Evolutionary conservation across 2,113 vertebrate species (phyloP), one percentile per base, ranked within the genome.

Genomic region (Chaenocephalus aceratus): DNA sequence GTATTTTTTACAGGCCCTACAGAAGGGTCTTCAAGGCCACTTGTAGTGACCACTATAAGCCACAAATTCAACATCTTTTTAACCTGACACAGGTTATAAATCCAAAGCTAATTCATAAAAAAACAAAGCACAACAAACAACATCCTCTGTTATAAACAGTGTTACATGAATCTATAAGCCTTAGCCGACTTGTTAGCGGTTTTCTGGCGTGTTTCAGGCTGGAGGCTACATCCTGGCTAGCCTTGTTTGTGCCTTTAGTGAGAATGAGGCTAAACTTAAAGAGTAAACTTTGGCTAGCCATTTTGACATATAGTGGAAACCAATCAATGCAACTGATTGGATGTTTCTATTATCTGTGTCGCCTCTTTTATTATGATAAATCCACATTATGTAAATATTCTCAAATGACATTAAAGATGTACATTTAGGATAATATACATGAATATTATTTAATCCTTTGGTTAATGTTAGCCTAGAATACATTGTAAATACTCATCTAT

Each of bases 51-150:
- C 21, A n/a, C 60, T 46, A 30, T 30, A 49, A 65, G 73, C 77
- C 52, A 69, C 52, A 56, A 4, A 56, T 54, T 23, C 7, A 41
- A 56, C 66, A 44, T 68, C 70, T 81, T 80, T 75, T 58, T n/a
- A 65, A 60, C 48, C 21, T 48, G 7, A 46, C 3, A 68, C 57
- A 67, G 71, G 73, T 58, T 10, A 18, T 11, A 44, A 71, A 83
- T 74, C 67, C 49, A 80, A 88, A 89, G 64, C 53, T 80, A 21
- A 76, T 75, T 84, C 6, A 41, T 41, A 41, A 0, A 62, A 59
- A 74, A 78, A 60, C 34, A 83, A 91, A 93, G 90, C 92, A 91
- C 92, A 92, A 91, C 23, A 16, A 84, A 76, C 70, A 83, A 73
- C 67, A 61, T 70, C 49, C 64, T 52, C 41, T 62, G 46, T 49